A percentile compares a stretch with the other conserved stretches of the same genome.
Evolutionary conservation across 2,888 invertebrate genomes (phyloP).

Genomic region (Trachelus stipa): DNA sequence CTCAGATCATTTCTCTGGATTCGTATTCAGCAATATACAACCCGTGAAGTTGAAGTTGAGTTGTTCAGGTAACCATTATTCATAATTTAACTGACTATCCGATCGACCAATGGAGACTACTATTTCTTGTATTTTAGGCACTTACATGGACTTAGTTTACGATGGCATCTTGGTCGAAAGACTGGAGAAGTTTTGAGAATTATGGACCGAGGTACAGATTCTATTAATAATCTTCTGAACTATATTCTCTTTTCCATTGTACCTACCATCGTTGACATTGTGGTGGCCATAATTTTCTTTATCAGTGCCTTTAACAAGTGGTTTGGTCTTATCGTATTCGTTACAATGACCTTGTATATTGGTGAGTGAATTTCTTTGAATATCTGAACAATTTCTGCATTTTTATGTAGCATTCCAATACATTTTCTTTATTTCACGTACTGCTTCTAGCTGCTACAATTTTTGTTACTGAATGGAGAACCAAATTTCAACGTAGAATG

Average conservation of each 20-base stretch:
- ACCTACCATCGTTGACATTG: conserved; percentile 92
- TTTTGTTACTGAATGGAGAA: conserved; percentile 96
- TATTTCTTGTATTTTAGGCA: conserved; percentile 74
- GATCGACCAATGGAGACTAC: not conserved
- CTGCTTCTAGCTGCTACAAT: conserved; percentile 81
- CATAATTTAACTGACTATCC: not conserved
- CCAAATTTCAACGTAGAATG: conserved; percentile 93
- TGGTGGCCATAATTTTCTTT: conserved; percentile 92
- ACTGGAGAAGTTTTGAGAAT: conserved; percentile 96
- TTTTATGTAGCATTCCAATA: not conserved
- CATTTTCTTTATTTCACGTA: not conserved
- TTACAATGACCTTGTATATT: conserved; percentile 93
- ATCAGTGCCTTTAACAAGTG: conserved; percentile 88
- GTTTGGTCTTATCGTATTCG: conserved; percentile 95
- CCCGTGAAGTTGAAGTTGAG: conserved; percentile 86
- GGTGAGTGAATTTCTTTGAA: conserved; percentile 71
- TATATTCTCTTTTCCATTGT: conserved; percentile 93
- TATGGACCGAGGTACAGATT: conserved; percentile 97
- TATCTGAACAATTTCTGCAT: not conserved
- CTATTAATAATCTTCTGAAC: conserved; percentile 92
- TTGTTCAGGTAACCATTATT: conserved; percentile 46
- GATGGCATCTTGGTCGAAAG: conserved; percentile 95
- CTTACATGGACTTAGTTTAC: conserved; percentile 88
- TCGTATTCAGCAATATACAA: conserved; percentile 94
- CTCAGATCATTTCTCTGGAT: conserved; percentile 94